Percentiles rank a stretch among this genome's conserved stretches.
phyloP scores from a whole-genome alignment of 2,797 vertebrate species.

The Onychomys leucogaster region DNA sequence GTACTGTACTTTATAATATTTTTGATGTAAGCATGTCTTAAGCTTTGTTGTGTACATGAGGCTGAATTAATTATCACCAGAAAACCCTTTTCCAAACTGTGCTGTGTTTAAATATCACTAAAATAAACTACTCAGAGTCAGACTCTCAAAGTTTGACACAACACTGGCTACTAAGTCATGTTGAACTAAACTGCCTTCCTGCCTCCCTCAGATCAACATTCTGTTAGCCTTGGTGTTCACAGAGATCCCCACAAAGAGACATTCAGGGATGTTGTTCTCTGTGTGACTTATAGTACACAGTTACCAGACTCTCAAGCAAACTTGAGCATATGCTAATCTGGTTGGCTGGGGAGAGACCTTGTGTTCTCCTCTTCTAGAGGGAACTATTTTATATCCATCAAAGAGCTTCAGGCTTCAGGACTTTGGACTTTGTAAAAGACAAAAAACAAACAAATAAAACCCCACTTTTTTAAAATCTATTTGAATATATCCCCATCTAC shows the following conservation, averaged over 20 bases:
- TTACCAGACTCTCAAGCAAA: conserved; percentile 1
- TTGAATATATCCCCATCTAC: neutral
- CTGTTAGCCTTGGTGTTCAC: neutral
- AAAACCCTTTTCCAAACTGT: neutral
- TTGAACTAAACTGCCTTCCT: neutral
- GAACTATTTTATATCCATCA: conserved; percentile 69
- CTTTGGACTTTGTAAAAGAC: conserved; percentile 51
- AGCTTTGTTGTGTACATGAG: neutral
- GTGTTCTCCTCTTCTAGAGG: conserved; percentile 54
- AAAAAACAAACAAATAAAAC: neutral
- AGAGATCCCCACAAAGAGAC: conserved; percentile 3
- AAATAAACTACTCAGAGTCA: neutral
- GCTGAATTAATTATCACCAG: neutral
- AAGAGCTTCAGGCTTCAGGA: neutral
- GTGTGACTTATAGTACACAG: conserved; percentile 25
- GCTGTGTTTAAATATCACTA: neutral
- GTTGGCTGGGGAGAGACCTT: conserved; percentile 23
- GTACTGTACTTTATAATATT: neutral
- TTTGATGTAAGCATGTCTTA: neutral
- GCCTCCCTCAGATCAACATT: neutral
- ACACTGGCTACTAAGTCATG: neutral
- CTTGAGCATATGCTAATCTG: conserved; percentile 46
- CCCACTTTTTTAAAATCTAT: neutral
- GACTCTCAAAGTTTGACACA: neutral
- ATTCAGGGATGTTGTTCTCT: neutral